Evolutionary conservation across 2,888 invertebrate genomes (phyloP), one percentile per base, ranked within the genome.

Genomic region (Kuschelorhynchus macadamiae): DNA sequence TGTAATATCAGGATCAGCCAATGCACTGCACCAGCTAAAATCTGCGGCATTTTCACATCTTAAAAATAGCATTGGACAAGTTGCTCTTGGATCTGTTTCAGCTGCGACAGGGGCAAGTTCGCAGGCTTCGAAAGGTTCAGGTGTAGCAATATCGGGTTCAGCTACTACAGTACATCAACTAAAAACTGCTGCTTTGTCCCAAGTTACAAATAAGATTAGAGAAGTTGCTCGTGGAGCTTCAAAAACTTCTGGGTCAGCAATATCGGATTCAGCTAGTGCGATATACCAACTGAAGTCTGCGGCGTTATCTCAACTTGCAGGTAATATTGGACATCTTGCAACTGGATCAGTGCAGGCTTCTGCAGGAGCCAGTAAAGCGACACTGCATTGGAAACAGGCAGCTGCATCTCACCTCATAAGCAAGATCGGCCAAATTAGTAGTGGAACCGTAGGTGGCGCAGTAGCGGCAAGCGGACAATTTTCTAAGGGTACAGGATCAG

Each of bases 1-100:
- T n/a, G 33, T 30, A 12, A 1, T 49, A 14, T 1, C 49, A n/a
- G 52, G 52, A 32, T 33, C 52, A 12, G 42, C 44, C 5, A 17
- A 18, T 17, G 47, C 36, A 20, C 14, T 79, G 0, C 66, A 71
- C 4, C n/a, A 70, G 3, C 16, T 80, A 14, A 77, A 76, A 62
- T 65, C 64, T 4, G 72, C 77, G 2, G 73, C 77, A 17, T 74
- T 75, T 83, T 86, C 32, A 82, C 80, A 81, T 0, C 76, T 88
- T 20, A 86, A 86, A 73, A 85, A 84, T 52, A 88, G 88, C 76
- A 79, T 88, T 0, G 85, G 87, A 0, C 79, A 86, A 18, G 76
- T 88, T 16, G 87, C 88, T 0, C 86, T 86, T 73, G 87, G 87
- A 0, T 88, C 88, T 36, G 33, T 17, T 2, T 44, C 57, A 25